Percentiles rank a stretch among this genome's conserved stretches.
Conservation (phyloP, 2,113 vertebrate genomes). For the Centropus unirufus region DNA sequence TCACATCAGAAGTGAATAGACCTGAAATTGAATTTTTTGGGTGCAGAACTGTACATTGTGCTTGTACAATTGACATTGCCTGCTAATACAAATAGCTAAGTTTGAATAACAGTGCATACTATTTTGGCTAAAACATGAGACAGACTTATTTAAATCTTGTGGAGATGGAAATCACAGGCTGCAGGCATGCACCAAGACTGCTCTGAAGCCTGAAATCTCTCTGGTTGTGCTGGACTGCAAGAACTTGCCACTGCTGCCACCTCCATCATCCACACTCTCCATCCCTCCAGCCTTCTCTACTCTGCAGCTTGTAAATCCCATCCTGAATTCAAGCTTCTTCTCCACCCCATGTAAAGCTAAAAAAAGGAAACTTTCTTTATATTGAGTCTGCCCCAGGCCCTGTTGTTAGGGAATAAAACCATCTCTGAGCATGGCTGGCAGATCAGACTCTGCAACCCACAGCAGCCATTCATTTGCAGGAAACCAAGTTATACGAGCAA, state of each 20-base stretch:
- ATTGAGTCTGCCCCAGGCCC: too few relatives aligned
- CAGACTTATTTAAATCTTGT: too few relatives aligned
- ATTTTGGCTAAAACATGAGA: fast-evolving
- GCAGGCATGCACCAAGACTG: too few relatives aligned
- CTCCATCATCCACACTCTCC: neutral
- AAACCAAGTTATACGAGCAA: too few relatives aligned
- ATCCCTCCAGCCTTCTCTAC: too few relatives aligned
- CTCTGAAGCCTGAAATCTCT: neutral
- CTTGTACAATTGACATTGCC: too few relatives aligned
- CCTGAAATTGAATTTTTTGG: fast-evolving
- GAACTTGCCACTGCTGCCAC: neutral
- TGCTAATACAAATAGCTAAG: too few relatives aligned
- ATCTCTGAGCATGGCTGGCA: too few relatives aligned
- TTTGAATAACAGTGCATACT: fast-evolving
- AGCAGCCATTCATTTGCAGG: neutral
- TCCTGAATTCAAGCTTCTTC: fast-evolving
- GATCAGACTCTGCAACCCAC: neutral
- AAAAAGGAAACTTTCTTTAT: neutral
- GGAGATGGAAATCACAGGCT: too few relatives aligned
- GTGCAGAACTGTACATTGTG: neutral
- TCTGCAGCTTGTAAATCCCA: fast-evolving
- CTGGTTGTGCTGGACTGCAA: neutral
- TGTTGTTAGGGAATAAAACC: too few relatives aligned
- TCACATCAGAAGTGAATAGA: fast-evolving
- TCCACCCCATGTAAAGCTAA: neutral